A percentile compares a stretch with the other conserved stretches of the same genome.
These are phyloP conservation scores for Nasua narica DNA, from an alignment of 2,797 vertebrate species.

Conservation along the genomic window DNA sequence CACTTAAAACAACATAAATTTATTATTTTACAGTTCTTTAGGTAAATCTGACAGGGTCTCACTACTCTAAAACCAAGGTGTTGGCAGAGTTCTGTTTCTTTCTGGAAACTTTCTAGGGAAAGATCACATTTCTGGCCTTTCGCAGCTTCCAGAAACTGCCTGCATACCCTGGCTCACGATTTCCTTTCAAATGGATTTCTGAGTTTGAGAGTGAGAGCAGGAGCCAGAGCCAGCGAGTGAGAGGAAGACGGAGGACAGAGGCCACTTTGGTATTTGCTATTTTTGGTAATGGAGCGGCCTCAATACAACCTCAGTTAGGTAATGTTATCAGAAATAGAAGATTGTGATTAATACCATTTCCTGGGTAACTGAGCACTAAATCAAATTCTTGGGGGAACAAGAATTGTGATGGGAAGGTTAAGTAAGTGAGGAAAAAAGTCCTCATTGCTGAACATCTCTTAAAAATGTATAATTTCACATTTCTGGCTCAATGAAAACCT, in stretches of 20 bases:
- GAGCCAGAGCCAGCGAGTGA: neutral
- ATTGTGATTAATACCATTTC: neutral
- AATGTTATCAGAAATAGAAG: neutral
- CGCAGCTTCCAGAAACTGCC: too few species aligned
- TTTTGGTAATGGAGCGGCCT: neutral
- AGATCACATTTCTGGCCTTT: too few species aligned
- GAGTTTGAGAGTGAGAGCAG: neutral
- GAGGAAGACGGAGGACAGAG: neutral
- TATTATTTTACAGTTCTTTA: too few species aligned
- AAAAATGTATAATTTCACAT: neutral
- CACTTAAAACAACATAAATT: too few species aligned
- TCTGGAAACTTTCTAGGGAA: too few species aligned
- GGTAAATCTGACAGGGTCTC: too few species aligned
- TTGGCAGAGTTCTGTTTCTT: too few species aligned
- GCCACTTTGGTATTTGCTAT: neutral
- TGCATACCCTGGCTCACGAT: too few species aligned
- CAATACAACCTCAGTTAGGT: neutral
- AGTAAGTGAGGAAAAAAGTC: neutral
- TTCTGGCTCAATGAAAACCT: neutral
- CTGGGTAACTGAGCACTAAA: neutral
- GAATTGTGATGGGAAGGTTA: neutral
- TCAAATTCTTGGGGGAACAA: neutral
- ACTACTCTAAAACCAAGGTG: too few species aligned
- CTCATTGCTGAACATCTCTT: neutral
- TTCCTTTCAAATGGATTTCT: neutral